A percentile compares a stretch with the other conserved stretches of the same genome.
These are phyloP conservation scores for Drepana falcataria DNA, from an alignment of 2,888 invertebrate genomes.

Conservation along the genomic window DNA sequence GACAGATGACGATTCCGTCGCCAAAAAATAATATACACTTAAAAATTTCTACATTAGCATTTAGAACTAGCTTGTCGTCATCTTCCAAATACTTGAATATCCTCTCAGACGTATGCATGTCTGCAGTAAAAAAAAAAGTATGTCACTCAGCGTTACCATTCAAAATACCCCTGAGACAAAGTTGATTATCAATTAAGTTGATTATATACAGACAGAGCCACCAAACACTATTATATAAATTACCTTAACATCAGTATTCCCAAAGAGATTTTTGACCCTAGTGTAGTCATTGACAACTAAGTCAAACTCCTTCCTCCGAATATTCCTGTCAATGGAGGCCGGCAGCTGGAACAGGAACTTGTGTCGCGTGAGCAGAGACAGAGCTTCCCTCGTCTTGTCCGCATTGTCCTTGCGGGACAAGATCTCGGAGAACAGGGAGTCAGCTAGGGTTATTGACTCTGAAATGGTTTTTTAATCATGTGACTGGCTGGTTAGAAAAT, in stretches of 20 bases:
- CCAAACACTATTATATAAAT: background rate
- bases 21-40: too few relatives aligned
- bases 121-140: too few relatives aligned
- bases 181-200: too few relatives aligned
- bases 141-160: too few relatives aligned
- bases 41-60: too few relatives aligned
- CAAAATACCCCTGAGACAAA: too few relatives aligned
- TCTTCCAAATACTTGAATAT: too few relatives aligned
- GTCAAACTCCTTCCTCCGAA: slow-evolving; percentile 96
- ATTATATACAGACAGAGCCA: background rate
- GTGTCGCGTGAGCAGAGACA: slow-evolving; percentile 94
- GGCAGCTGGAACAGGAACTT: slow-evolving; percentile 97
- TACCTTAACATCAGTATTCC: slow-evolving; percentile 92
- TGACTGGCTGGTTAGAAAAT: too few relatives aligned
- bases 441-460: slow-evolving; percentile 95
- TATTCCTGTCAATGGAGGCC: slow-evolving; percentile 94
- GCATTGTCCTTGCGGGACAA: slow-evolving; percentile 94
- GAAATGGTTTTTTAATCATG: slow-evolving; percentile 6
- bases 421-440: slow-evolving; percentile 95
- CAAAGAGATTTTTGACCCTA: slow-evolving; percentile 96
- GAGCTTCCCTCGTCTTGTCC: slow-evolving; percentile 96
- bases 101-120: too few relatives aligned
- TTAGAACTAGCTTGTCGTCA: too few relatives aligned
- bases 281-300: slow-evolving; percentile 98
- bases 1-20: too few relatives aligned